phyloP scores from a whole-genome alignment of 1,140 invertebrate species.

The Halyomorpha halys region DNA sequence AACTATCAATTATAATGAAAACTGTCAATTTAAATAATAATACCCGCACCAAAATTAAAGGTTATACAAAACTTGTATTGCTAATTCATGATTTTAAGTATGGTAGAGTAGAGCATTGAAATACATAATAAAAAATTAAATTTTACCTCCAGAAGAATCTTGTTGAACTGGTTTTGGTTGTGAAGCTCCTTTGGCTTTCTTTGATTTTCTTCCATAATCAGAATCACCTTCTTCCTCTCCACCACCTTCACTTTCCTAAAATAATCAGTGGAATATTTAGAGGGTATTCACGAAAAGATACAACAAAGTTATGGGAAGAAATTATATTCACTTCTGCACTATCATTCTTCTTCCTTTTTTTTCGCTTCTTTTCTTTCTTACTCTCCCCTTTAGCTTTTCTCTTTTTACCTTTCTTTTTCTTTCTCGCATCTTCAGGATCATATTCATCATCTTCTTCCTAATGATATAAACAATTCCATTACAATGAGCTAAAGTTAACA shows the following conservation, averaged over 20 bases:
- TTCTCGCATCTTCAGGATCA: slow-evolving; percentile 67
- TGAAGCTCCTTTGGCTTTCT: slow-evolving; percentile 30
- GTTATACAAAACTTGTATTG: too few relatives aligned
- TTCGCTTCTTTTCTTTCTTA: slow-evolving; percentile 82
- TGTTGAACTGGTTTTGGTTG: slow-evolving; percentile 18
- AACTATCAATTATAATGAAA: too few relatives aligned
- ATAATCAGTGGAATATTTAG: slow-evolving; percentile 14
- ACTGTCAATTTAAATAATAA: too few relatives aligned
- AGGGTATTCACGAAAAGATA: slow-evolving; percentile 20
- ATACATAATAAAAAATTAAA: too few relatives aligned
- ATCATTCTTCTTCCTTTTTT: slow-evolving; percentile 86
- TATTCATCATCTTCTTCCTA: slow-evolving; percentile 78
- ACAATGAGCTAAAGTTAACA: too few relatives aligned
- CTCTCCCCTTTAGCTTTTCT: slow-evolving; percentile 76
- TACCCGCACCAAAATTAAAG: too few relatives aligned
- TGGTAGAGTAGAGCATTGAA: too few relatives aligned
- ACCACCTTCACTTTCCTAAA: slow-evolving; percentile 67
- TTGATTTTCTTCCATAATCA: slow-evolving; percentile 35
- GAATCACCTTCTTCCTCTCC: slow-evolving; percentile 45
- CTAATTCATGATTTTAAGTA: too few relatives aligned
- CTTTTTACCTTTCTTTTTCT: slow-evolving; percentile 79
- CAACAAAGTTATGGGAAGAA: background rate
- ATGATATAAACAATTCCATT: slow-evolving; percentile 21
- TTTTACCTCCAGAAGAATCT: slow-evolving; percentile 23
- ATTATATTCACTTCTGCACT: slow-evolving; percentile 58